Evolutionary conservation across 2,797 vertebrate genomes (phyloP).

Genomic region (Antrozous pallidus): DNA sequence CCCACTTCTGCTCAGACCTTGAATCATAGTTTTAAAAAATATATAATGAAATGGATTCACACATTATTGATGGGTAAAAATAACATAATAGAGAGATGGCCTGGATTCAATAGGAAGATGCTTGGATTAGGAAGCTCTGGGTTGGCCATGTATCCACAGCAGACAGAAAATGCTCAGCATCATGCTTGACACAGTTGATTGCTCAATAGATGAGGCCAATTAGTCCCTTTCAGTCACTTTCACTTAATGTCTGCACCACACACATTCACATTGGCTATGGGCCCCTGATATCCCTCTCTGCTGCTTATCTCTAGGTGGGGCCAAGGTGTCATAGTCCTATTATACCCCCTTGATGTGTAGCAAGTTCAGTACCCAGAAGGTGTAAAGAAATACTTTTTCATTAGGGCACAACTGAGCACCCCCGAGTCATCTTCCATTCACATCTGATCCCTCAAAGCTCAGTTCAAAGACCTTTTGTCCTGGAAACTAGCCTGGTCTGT

Average conservation of each 20-base stretch:
- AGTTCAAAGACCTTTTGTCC: constrained; percentile 23
- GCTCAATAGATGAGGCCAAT: background rate
- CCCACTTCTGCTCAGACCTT: background rate
- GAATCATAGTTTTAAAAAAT: background rate
- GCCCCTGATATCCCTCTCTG: background rate
- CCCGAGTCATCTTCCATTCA: background rate
- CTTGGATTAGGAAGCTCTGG: background rate
- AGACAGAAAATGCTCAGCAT: background rate
- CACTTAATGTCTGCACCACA: background rate
- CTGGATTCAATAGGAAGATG: background rate
- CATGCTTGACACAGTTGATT: background rate
- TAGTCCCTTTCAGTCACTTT: background rate
- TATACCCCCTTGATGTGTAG: background rate
- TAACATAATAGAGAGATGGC: background rate
- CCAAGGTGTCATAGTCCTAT: background rate
- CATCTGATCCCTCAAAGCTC: background rate
- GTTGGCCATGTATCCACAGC: background rate
- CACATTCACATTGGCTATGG: background rate
- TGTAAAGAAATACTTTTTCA: background rate
- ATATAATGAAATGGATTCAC: background rate
- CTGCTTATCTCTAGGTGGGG: background rate
- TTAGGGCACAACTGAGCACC: background rate
- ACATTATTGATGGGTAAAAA: background rate
- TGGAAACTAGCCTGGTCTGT: background rate
- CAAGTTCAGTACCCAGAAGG: background rate